A percentile compares a stretch with the other conserved stretches of the same genome.
phyloP scores from a whole-genome alignment of 1,140 invertebrate genomes.

The Daktulosphaira vitifoliae region DNA sequence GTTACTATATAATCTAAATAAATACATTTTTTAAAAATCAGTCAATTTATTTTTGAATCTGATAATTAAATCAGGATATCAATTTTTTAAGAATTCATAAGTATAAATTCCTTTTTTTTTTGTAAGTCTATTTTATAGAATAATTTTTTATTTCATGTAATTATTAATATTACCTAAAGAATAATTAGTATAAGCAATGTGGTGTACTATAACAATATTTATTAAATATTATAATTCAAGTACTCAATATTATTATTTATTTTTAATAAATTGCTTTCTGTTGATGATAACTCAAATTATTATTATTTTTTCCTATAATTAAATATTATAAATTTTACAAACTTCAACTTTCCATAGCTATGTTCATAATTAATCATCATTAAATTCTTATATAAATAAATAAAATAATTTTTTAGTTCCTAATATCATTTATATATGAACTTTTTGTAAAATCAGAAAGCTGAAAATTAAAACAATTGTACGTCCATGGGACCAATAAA shows the following conservation, averaged over 20 bases:
- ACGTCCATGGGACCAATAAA: background rate
- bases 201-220: background rate
- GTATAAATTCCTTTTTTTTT: conserved; percentile 28
- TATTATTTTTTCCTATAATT: too few relatives aligned
- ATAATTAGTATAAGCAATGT: background rate
- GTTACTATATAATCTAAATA: background rate
- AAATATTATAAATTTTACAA: too few relatives aligned
- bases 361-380: too few relatives aligned
- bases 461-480: background rate
- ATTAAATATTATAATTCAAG: background rate
- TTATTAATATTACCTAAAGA: conserved; percentile 9
- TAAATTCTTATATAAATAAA: too few relatives aligned
- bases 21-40: background rate
- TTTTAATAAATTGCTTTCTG: background rate
- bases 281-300: too few relatives aligned
- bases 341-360: too few relatives aligned
- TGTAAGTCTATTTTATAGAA: background rate
- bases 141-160: conserved; percentile 2
- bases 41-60: conserved; percentile 20
- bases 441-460: conserved; percentile 1
- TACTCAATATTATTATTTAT: background rate
- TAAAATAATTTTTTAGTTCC: background rate
- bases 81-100: conserved; percentile 1
- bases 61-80: background rate
- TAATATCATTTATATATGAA: background rate